phyloP scores from a whole-genome alignment of 2,113 vertebrate species.

The Aspidoscelis tigris region DNA sequence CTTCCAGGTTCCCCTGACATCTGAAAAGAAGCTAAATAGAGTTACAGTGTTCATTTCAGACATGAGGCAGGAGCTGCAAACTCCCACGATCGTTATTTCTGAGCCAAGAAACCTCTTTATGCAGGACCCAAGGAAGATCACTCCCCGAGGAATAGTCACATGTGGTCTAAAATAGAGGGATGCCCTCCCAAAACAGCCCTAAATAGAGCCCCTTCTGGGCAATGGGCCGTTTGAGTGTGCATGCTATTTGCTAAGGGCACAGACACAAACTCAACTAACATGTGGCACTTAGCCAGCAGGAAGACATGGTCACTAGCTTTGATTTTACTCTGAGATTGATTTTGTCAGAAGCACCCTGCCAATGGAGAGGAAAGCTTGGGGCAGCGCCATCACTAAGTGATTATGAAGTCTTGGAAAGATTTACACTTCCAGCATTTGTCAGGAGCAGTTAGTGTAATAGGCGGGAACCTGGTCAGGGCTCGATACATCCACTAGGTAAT shows the following conservation, averaged over 20 bases:
- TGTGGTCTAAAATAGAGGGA: background rate
- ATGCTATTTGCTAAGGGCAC: background rate
- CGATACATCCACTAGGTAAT: slow-evolving; percentile 5
- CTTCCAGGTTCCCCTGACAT: background rate
- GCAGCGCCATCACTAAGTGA: slow-evolving; percentile 20
- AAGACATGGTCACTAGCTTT: slow-evolving; percentile 17
- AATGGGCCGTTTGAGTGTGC: background rate
- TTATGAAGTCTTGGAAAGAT: slow-evolving; percentile 19
- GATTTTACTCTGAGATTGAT: background rate
- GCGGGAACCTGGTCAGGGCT: slow-evolving; percentile 14
- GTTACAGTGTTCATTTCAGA: background rate
- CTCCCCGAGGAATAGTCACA: background rate
- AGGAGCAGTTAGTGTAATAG: slow-evolving; percentile 21
- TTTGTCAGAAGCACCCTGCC: slow-evolving; percentile 17
- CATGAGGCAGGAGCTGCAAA: background rate
- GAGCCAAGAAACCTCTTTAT: background rate
- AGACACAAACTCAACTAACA: slow-evolving; percentile 1
- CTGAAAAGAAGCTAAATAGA: background rate
- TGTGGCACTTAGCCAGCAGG: slow-evolving; percentile 20
- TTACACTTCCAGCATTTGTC: slow-evolving; percentile 19
- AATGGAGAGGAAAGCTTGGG: background rate
- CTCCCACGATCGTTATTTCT: background rate
- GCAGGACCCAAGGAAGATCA: background rate
- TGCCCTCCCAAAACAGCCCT: background rate
- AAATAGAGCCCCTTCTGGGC: background rate